These are phyloP conservation scores for Sceloporus undulatus DNA, from an alignment of 2,113 vertebrate species.

Conservation along the genomic window DNA sequence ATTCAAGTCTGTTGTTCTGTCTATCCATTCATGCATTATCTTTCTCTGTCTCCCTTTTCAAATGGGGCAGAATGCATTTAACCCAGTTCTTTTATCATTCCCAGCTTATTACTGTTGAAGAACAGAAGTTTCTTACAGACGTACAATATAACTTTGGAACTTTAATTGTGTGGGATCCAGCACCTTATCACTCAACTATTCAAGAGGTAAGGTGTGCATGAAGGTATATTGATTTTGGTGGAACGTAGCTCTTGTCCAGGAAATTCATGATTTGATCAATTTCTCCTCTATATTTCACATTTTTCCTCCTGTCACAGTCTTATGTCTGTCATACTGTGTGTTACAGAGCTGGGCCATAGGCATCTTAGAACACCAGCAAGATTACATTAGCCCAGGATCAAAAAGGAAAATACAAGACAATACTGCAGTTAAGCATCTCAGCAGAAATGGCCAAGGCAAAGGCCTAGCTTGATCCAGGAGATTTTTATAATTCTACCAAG, in stretches of 20 bases:
- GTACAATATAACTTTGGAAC: constrained; percentile 78
- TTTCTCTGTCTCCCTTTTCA: not conserved
- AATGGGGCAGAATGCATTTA: not conserved
- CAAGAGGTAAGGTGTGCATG: constrained; percentile 71
- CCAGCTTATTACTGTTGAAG: constrained; percentile 77
- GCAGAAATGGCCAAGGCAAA: too few species aligned
- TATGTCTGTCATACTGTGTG: not conserved
- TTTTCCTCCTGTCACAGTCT: not conserved
- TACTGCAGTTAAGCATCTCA: too few species aligned
- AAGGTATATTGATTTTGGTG: not conserved
- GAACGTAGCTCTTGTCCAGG: not conserved
- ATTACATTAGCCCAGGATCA: too few species aligned
- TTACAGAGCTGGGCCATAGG: too few species aligned
- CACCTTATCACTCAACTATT: constrained; percentile 79
- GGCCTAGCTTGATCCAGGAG: too few species aligned
- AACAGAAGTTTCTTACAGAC: constrained; percentile 74
- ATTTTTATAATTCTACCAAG: too few species aligned
- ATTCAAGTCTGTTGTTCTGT: too few species aligned
- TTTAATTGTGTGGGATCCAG: constrained; percentile 85
- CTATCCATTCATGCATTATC: too few species aligned
- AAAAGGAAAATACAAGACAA: too few species aligned
- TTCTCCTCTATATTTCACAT: not conserved
- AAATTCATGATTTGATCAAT: not conserved
- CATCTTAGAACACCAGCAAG: too few species aligned
- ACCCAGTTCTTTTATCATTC: constrained; percentile 50